phyloP scores from a whole-genome alignment of 2,797 vertebrate species.

The Notolabrus celidotus region DNA sequence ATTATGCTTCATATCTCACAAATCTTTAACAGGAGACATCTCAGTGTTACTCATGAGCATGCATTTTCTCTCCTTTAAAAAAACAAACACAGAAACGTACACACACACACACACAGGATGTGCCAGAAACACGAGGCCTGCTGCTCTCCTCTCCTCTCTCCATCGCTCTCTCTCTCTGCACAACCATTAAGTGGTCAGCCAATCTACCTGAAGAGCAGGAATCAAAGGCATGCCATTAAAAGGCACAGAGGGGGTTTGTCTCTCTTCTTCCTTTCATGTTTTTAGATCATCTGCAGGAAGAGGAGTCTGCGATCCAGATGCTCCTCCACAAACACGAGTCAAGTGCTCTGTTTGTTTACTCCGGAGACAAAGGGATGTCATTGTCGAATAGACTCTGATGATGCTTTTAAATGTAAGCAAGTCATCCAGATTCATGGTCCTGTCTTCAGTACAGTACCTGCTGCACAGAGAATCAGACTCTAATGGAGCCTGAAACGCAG shows the following conservation, averaged over 20 bases:
- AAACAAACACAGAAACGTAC: background rate
- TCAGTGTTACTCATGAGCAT: too few relatives aligned
- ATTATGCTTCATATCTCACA: background rate
- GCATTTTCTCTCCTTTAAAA: background rate
- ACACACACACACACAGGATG: background rate
- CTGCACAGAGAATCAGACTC: too few relatives aligned
- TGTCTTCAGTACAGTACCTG: too few relatives aligned
- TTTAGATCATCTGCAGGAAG: constrained; percentile 6
- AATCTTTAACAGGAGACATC: too few relatives aligned
- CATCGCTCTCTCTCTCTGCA: constrained; percentile 54
- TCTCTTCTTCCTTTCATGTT: constrained; percentile 30
- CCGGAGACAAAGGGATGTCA: constrained; percentile 4
- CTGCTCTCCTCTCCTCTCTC: constrained; percentile 57
- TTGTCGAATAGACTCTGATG: too few relatives aligned
- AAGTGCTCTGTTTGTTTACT: constrained; percentile 10
- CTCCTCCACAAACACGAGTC: constrained; percentile 2
- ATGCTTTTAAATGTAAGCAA: too few relatives aligned
- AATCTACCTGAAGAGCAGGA: constrained; percentile 45
- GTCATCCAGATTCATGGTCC: too few relatives aligned
- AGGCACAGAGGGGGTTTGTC: constrained; percentile 50
- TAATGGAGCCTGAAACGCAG: too few relatives aligned
- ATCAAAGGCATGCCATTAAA: constrained; percentile 71
- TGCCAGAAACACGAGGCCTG: constrained; percentile 5
- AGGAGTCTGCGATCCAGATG: constrained; percentile 14
- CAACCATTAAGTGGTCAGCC: constrained; percentile 43